Evolutionary conservation across 2,888 invertebrate species (phyloP).

Genomic region (Xestoiulus laeticollis): DNA sequence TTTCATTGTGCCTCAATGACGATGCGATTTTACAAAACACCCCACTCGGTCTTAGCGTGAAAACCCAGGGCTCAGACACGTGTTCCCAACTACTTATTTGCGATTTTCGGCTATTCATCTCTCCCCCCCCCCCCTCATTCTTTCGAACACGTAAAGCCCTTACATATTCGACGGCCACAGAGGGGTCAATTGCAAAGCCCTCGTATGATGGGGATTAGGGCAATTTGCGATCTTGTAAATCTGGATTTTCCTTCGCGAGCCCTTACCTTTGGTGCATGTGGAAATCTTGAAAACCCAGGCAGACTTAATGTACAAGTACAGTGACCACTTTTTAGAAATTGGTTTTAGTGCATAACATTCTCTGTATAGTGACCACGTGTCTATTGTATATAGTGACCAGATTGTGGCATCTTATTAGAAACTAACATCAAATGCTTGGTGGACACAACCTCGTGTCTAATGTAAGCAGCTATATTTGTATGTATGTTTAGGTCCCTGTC

Average conservation of each 20-base stretch:
- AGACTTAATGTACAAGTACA: no score
- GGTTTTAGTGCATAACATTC: no score
- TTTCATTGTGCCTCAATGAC: slow-evolving; percentile 1
- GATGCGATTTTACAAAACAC: not conserved
- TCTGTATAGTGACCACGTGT: no score
- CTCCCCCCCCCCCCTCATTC: not conserved
- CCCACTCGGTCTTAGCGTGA: not conserved
- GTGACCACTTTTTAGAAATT: no score
- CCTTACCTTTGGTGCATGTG: not conserved
- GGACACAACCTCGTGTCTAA: no score
- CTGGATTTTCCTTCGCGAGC: not conserved
- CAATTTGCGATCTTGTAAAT: not conserved
- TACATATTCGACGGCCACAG: no score
- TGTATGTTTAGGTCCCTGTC: no score
- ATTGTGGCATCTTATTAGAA: no score
- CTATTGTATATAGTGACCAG: no score
- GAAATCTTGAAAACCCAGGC: no score
- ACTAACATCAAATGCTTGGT: no score
- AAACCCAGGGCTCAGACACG: slow-evolving; percentile 1
- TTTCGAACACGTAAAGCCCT: not conserved
- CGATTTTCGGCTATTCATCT: slow-evolving; percentile 9
- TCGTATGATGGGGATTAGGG: not conserved
- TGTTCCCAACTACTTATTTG: slow-evolving; percentile 25
- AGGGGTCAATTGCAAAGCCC: not conserved
- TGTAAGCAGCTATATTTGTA: no score